Evolutionary conservation across 2,888 invertebrate species (phyloP).

Genomic region (Leptodirus hochenwartii): DNA sequence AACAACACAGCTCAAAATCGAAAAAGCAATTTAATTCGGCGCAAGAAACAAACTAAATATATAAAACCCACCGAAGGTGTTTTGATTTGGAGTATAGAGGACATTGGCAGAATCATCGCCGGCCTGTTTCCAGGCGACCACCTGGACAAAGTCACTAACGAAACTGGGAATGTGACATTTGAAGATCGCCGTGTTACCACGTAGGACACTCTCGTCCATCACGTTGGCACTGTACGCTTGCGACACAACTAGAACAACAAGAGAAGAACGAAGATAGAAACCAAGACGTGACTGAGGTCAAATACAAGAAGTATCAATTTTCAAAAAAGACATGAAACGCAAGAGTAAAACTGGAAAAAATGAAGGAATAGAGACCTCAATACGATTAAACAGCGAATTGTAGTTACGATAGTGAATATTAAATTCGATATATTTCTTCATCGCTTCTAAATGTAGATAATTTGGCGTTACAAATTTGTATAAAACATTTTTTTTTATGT

Average conservation of each 20-base stretch:
- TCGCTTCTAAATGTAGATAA: too few species aligned
- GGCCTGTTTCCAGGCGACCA: constrained; percentile 73
- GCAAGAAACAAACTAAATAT: too few species aligned
- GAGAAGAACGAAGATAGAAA: constrained; percentile 6
- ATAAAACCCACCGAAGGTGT: constrained; percentile 21
- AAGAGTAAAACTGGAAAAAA: constrained; percentile 2
- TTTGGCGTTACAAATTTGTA: too few species aligned
- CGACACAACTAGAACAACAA: constrained; percentile 56
- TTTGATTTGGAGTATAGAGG: constrained; percentile 19
- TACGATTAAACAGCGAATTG: too few species aligned
- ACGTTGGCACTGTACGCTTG: constrained; percentile 80
- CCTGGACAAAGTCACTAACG: constrained; percentile 76
- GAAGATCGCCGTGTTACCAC: constrained; percentile 78
- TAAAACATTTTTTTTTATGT: too few species aligned
- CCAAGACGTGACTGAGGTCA: neutral
- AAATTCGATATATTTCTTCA: too few species aligned
- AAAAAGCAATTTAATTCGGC: too few species aligned
- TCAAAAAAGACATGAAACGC: too few species aligned
- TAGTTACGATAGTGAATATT: too few species aligned
- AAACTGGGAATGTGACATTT: constrained; percentile 90
- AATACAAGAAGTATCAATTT: neutral
- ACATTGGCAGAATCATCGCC: too few species aligned
- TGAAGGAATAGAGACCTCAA: neutral
- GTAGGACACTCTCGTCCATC: constrained; percentile 81
- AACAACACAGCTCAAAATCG: too few species aligned